A percentile compares a stretch with the other conserved stretches of the same genome.
Conservation (phyloP, 92 coral and sea anemone genomes). For the Parazoanthus swiftii region DNA sequence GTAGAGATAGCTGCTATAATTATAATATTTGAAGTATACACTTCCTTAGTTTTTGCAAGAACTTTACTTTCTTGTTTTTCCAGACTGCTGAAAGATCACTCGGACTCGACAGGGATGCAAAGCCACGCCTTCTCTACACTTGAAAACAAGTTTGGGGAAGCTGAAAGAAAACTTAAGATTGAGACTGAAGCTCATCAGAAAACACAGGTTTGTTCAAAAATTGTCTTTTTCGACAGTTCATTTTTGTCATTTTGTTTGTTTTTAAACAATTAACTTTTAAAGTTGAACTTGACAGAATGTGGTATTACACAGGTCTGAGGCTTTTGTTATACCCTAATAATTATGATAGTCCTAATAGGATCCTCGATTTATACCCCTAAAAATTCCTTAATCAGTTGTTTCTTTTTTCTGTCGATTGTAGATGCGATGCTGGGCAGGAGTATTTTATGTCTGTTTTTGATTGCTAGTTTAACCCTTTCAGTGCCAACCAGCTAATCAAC, state of each 20-base stretch:
- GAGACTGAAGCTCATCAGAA: slow-evolving; percentile 76
- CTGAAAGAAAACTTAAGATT: slow-evolving; percentile 74
- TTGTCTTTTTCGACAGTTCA: background rate
- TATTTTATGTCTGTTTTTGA: no score
- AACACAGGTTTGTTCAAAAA: slow-evolving; percentile 63
- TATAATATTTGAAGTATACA: no score
- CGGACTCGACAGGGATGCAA: slow-evolving; percentile 96
- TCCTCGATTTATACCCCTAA: no score
- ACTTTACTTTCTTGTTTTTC: background rate
- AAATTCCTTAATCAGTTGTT: no score
- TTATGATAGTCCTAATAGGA: background rate
- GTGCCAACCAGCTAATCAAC: no score
- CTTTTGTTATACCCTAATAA: background rate
- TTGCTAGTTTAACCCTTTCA: no score
- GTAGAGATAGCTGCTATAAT: no score
- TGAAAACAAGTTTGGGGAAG: slow-evolving; percentile 78
- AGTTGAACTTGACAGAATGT: background rate
- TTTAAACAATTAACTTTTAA: background rate
- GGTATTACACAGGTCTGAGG: background rate
- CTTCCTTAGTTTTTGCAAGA: no score
- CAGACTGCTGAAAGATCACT: slow-evolving; percentile 86
- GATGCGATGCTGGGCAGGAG: no score
- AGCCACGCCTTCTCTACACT: slow-evolving; percentile 85
- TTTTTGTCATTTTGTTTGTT: background rate
- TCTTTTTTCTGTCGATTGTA: no score